A percentile compares a stretch with the other conserved stretches of the same genome.
phyloP scores from a whole-genome alignment of 64 coral and sea anemone genomes.

The Catalaphyllia jardinei region DNA sequence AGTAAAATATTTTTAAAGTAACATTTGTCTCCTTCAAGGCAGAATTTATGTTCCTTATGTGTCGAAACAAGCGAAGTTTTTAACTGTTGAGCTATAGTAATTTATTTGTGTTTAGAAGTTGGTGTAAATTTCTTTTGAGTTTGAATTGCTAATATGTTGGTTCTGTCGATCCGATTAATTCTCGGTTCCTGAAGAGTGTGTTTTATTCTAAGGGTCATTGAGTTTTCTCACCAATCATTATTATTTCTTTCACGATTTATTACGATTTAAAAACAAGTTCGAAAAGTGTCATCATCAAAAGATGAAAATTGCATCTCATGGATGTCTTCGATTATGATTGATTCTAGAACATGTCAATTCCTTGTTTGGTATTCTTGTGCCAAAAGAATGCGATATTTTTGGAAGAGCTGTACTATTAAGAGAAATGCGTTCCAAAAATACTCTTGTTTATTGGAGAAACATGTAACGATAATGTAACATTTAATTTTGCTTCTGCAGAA shows the following conservation, averaged over 20 bases:
- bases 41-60: not conserved
- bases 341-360: conserved; percentile 20
- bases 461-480: not conserved
- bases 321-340: not conserved
- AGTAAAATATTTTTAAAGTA: not conserved
- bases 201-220: not conserved
- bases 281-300: not conserved
- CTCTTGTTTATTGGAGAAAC: not conserved
- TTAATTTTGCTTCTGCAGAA: not conserved
- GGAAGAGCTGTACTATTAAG: not conserved
- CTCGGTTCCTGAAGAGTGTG: not conserved
- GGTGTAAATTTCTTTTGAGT: not conserved
- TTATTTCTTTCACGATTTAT: not conserved
- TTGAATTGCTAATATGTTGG: not conserved
- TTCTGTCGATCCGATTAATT: not conserved
- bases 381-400: conserved; percentile 9
- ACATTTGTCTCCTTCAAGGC: not conserved
- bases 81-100: not conserved
- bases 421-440: not conserved
- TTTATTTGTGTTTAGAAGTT: not conserved
- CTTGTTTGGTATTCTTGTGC: not conserved
- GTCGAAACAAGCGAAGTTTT: not conserved
- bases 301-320: not conserved
- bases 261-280: not conserved
- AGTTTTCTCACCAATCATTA: not conserved